Base-by-base conservation (phyloP, 2,797 vertebrate genomes). In the Scolopax bukidnonensis region DNA sequence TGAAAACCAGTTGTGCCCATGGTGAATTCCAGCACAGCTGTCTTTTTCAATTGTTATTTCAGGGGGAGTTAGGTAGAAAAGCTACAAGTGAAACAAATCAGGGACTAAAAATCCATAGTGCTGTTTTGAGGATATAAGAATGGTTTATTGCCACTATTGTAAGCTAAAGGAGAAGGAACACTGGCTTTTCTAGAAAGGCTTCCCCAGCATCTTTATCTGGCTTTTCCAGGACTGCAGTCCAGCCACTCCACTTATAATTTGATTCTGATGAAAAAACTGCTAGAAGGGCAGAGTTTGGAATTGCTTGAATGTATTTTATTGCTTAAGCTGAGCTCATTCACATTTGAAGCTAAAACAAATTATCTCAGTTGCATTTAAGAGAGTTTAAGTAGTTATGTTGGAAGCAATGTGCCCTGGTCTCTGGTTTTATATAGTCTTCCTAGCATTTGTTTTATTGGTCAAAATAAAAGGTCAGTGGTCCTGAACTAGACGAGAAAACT, bases 391-490 rank as follows among this genome's bases (percentile, higher is more conserved):
- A 40, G 75, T 83, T 80, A 11, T 8, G 25, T 71, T 87, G 78
- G 77, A 94, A 90, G 51, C 60, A 40, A 59, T 27, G 61, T 47
- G 33, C 11, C 6, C 45, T 88, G 68, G 84, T 95, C 83, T 78
- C 76, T 0, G 3, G 17, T 4, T 86, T 91, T 90, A 77, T 89
- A 48, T 88, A 36, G 78, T 92, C 65, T 90, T 89, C 50, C 75
- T 77, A 61, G 68, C 86, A 54, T 84, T 87, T 89, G 64, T 87
- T 89, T 86, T 87, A 87, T 67, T 74, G 65, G 67, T 76, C 41
- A 78, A 80, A 95, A 90, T 83, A 85, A 87, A 92, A 93, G 92
- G 86, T 89, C 91, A 92, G 20, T 93, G 68, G 84, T 84, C 90
- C 90, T 86, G 78, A 95, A 91, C 86, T 92, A 94, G 86, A 71